A percentile compares a stretch with the other conserved stretches of the same genome.
Evolutionary conservation across 2,797 vertebrate species (phyloP).

Genomic region (Oreortyx pictus): DNA sequence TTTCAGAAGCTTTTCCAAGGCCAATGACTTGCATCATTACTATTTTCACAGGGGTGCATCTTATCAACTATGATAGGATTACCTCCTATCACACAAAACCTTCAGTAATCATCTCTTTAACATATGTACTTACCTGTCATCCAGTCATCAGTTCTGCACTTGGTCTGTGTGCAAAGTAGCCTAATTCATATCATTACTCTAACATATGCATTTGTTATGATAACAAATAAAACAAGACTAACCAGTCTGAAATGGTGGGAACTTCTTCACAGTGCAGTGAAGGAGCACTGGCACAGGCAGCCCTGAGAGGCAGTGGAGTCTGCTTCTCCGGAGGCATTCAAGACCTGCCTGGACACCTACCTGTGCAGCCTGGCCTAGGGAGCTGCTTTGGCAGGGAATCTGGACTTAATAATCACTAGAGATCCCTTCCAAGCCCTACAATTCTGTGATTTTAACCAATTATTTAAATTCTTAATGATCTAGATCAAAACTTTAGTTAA

Average conservation of each 20-base stretch:
- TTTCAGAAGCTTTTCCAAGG: not conserved
- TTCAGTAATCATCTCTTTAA: not conserved
- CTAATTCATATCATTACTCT: not conserved
- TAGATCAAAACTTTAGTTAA: not conserved
- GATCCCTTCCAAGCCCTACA: too few relatives aligned
- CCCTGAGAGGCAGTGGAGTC: too few relatives aligned
- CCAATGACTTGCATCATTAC: not conserved
- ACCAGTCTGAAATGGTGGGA: not conserved
- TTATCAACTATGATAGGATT: not conserved
- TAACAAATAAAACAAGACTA: not conserved
- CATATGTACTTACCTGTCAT: not conserved
- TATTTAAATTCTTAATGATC: not conserved
- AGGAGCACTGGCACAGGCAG: too few relatives aligned
- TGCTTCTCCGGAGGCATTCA: too few relatives aligned
- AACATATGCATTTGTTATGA: accelerated
- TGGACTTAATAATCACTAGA: too few relatives aligned
- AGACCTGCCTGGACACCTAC: too few relatives aligned
- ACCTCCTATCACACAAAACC: not conserved
- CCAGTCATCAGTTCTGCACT: not conserved
- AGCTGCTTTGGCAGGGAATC: too few relatives aligned
- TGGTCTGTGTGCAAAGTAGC: not conserved
- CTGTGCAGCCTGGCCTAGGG: too few relatives aligned
- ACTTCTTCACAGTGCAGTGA: too few relatives aligned
- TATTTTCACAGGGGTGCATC: not conserved
- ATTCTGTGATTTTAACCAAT: not conserved